Evolutionary conservation across 2,888 invertebrate species (phyloP), one percentile per base, ranked within the genome.

Genomic region (Noctuana brunneofusca): DNA sequence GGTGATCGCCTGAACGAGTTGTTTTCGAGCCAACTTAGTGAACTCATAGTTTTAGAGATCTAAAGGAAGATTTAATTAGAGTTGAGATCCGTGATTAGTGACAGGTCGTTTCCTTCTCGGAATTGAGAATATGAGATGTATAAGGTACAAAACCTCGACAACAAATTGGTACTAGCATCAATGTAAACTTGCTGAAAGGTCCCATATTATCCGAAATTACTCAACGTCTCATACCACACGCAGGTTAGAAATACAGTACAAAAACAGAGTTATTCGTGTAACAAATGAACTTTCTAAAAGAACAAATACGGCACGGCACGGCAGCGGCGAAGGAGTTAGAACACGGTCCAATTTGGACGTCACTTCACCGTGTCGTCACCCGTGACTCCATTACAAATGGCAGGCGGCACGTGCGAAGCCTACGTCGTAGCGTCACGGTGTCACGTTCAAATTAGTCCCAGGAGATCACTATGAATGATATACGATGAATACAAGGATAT

Each of bases 341-440:
- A 8, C 46, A 22, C 11, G 46, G 46, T 46, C 12, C 46, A 46
- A 46, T 46, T 46, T 46, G 46, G 46, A 22, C 46, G 46, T 46
- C 46, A 46, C 18, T 46, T 12, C 2, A 20, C 46, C 46, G 46
- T 46, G 46, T 46, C 46, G 20, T 20, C 20, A 12, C 46, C 46
- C 46, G 46, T 46, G 46, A 46, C 43, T 43, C 18, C 43, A 18
- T 43, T 43, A 43, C 43, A 43, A 43, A 43, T 43, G 43, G 43
- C 43, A 38, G 43, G 43, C n/a, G 43, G 43, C 43, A 43, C 43
- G 43, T 43, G 43, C 43, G 18, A 8, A 14, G 38, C 38, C 38
- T 38, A 38, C 43, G 43, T 5, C 18, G 18, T 18, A 1, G 20
- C 43, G 43, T 38, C 43, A 43, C 16, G 43, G 18, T 43, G 43